These are phyloP conservation scores for Mechanitis messenoides DNA, from an alignment of 2,888 invertebrate genomes.

Conservation along the genomic window DNA sequence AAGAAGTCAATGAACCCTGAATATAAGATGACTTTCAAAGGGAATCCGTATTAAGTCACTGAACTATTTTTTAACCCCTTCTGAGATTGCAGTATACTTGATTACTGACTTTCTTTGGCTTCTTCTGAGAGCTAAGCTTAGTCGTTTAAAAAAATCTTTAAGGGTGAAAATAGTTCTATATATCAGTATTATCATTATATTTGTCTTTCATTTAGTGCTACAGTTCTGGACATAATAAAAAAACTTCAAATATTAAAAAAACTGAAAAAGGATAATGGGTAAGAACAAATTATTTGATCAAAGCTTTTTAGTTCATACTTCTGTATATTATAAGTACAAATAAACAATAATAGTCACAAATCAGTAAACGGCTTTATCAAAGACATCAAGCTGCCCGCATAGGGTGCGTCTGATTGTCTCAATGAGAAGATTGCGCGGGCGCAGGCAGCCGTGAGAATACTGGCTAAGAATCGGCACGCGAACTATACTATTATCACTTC, in stretches of 20 bases:
- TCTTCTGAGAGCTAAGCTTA: not conserved
- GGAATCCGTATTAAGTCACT: conserved; percentile 1
- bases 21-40: too few relatives aligned
- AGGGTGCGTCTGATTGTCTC: conserved; percentile 40
- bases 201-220: too few relatives aligned
- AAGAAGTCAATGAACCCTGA: too few relatives aligned
- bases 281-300: not conserved
- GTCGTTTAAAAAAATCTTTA: not conserved
- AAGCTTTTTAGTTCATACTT: not conserved
- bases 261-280: too few relatives aligned
- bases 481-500: conserved; percentile 16
- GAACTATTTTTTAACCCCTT: not conserved
- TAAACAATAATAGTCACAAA: not conserved
- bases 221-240: too few relatives aligned
- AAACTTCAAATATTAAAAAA: too few relatives aligned
- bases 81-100: conserved; percentile 6
- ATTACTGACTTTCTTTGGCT: conserved; percentile 1
- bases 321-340: not conserved
- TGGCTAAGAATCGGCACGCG: conserved; percentile 32
- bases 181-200: too few relatives aligned
- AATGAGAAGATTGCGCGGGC: conserved; percentile 44
- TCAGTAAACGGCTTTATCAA: conserved; percentile 11
- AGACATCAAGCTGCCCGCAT: conserved; percentile 30
- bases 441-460: conserved; percentile 35
- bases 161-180: too few relatives aligned